Evolutionary conservation across 2,113 vertebrate genomes (phyloP).

Genomic region (Gnathonemus echidnorhynchus): DNA sequence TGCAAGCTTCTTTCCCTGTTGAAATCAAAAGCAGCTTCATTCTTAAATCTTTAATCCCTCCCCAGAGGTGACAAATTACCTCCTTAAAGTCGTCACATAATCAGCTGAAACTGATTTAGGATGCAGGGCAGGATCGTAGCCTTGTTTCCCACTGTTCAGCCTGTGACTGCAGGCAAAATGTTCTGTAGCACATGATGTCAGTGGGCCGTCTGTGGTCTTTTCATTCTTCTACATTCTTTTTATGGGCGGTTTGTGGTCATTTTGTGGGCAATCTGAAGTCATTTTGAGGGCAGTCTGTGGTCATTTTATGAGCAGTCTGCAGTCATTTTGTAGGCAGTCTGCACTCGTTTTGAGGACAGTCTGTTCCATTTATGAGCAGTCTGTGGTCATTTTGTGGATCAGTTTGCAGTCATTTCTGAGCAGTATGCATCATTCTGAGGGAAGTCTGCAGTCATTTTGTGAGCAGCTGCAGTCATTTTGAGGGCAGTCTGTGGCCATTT

Average conservation of each 20-base stretch:
- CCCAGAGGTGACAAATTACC: not conserved
- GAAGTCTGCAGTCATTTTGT: not conserved
- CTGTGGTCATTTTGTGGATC: not conserved
- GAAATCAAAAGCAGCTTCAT: conserved; percentile 19
- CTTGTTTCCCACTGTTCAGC: not conserved
- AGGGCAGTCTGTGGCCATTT: not conserved
- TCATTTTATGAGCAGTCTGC: not conserved
- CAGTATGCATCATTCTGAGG: too few relatives aligned
- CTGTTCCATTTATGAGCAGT: too few relatives aligned
- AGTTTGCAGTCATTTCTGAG: not conserved
- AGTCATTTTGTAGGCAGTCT: not conserved
- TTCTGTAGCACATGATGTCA: not conserved
- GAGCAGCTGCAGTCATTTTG: not conserved
- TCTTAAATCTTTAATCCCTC: conserved; percentile 8
- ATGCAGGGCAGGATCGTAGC: not conserved
- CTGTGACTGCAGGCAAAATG: not conserved
- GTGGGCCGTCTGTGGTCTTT: not conserved
- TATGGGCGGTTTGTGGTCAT: not conserved
- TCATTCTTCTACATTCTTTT: not conserved
- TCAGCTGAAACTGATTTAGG: not conserved
- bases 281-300: not conserved
- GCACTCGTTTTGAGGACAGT: too few relatives aligned
- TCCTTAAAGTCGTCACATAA: conserved; percentile 6
- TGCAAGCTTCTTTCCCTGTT: not conserved
- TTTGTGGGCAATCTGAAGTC: not conserved